Base-by-base conservation (phyloP, 2,797 vertebrate genomes). In the Micrastur ruficollis region DNA sequence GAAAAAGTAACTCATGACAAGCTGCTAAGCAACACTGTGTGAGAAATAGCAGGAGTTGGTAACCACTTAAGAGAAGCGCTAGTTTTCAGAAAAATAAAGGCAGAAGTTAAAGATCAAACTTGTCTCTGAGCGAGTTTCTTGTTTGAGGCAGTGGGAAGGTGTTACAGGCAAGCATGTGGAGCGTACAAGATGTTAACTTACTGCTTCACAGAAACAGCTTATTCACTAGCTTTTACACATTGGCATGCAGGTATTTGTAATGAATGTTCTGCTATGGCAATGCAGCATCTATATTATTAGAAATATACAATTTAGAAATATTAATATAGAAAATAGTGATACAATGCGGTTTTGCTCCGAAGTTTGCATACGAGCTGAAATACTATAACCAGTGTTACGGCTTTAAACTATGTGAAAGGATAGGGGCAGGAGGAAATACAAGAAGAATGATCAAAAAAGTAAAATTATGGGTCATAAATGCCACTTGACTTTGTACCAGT, bases 101-200 rank as follows among this genome's bases (percentile, higher is more conserved):
- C 78, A 85, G 79, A 68, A 94, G 42, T 88, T 53, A 83, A 91
- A 92, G 85, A 88, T 93, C 83, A 66, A 61, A 68, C 58, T 83
- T 75, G 53, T 81, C 58, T 82, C 72, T 66, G 78, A 86, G 73
- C 10, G 34, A 87, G 58, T 68, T 90, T 82, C 85, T 88, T 87
- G 79, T 96, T 91, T 74, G 55, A 91, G 76, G 89, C 68, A 72
- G 96, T 93, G 89, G 96, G 96, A 95, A 91, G 84, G 92, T 95
- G 91, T 95, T 81, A 65, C 10, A 94, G 93, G 53, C 81, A 66
- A 82, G 93, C 7, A 6, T 72, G 66, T 81, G 72, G 72, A 67
- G 42, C 0, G 1, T 74, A 58, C 84, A 91, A 82, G 83, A 59
- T 91, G 86, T 74, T 91, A 92, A 89, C n/a, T 84, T 61, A 22